A percentile compares a stretch with the other conserved stretches of the same genome.
phyloP scores from a whole-genome alignment of 1,140 invertebrate species.

The Polypedilum pembai region DNA sequence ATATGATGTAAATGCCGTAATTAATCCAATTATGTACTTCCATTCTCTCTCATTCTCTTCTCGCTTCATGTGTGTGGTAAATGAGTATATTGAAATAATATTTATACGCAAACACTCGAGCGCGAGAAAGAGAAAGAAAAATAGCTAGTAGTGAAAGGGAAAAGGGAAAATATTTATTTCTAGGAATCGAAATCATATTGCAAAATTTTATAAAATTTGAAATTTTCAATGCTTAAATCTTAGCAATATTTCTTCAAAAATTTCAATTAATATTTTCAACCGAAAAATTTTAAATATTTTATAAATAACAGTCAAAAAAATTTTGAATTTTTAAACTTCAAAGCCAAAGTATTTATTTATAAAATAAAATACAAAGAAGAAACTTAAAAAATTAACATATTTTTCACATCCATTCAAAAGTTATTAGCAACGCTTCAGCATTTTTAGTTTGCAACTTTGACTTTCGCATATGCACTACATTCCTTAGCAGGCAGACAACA shows the following conservation, averaged over 20 bases:
- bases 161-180: no score
- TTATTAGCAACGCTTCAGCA: background rate
- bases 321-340: background rate
- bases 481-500: background rate
- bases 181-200: no score
- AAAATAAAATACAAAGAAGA: background rate
- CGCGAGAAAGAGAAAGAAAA: background rate
- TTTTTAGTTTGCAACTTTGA: slow-evolving; percentile 7
- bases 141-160: background rate
- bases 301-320: background rate
- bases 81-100: background rate
- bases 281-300: no score
- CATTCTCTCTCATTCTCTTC: background rate
- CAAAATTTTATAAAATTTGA: no score
- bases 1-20: slow-evolving; percentile 7
- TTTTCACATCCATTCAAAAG: slow-evolving; percentile 5
- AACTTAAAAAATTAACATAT: background rate
- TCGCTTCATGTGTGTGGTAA: background rate
- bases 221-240: no score
- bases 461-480: background rate
- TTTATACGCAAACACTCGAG: background rate
- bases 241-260: no score
- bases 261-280: no score
- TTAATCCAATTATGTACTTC: slow-evolving; percentile 18
- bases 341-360: background rate